phyloP scores from a whole-genome alignment of 2,797 vertebrate species.

The Pelobates cultripes region DNA sequence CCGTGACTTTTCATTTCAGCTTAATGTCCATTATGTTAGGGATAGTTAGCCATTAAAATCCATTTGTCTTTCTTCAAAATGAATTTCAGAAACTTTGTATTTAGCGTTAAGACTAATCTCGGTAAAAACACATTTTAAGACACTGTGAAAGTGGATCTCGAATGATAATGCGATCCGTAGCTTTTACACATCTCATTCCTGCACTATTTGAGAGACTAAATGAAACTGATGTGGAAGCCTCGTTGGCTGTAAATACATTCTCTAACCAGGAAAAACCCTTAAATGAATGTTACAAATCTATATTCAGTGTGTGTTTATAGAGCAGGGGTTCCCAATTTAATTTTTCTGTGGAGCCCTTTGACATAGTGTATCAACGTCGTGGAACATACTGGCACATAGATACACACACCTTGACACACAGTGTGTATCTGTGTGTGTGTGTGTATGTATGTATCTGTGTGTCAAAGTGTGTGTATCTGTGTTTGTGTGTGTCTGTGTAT shows the following conservation, averaged over 20 bases:
- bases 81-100: background rate
- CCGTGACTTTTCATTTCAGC: constrained; percentile 15
- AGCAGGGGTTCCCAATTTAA: too few species aligned
- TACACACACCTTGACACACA: too few species aligned
- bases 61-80: constrained; percentile 14
- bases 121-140: background rate
- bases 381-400: too few species aligned
- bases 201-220: background rate
- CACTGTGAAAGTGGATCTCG: background rate
- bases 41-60: constrained; percentile 11
- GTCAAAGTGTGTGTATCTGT: too few species aligned
- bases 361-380: too few species aligned
- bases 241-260: too few species aligned
- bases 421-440: too few species aligned
- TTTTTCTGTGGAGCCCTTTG: too few species aligned
- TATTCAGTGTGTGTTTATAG: background rate
- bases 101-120: background rate
- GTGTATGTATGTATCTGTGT: too few species aligned
- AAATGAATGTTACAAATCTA: background rate
- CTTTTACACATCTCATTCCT: background rate
- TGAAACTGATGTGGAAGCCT: background rate
- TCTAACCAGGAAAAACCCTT: background rate
- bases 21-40: constrained; percentile 27
- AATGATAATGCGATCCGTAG: background rate
- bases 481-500: too few species aligned